Evolutionary conservation across 2,113 vertebrate species (phyloP).

Genomic region (Xiphorhynchus elegans): DNA sequence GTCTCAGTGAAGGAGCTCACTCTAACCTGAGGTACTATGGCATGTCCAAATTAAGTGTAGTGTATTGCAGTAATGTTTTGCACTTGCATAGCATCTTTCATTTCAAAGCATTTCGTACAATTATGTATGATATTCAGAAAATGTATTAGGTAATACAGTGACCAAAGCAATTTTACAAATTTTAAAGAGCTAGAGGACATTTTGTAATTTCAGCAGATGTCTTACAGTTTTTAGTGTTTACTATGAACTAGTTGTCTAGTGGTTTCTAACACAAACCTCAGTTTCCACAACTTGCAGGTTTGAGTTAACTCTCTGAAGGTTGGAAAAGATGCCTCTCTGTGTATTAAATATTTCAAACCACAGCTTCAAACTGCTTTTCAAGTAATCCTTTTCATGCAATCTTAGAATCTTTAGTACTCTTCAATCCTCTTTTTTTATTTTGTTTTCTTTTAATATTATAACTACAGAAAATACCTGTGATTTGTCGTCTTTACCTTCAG

Average conservation of each 20-base stretch:
- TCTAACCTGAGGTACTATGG: background rate
- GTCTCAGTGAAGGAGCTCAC: background rate
- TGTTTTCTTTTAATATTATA: background rate
- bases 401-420: background rate
- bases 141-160: background rate
- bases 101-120: background rate
- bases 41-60: conserved; percentile 4
- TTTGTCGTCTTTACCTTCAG: background rate
- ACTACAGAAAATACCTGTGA: background rate
- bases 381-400: background rate
- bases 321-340: background rate
- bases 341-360: background rate
- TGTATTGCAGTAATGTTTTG: background rate
- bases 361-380: background rate
- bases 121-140: background rate
- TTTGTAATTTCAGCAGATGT: background rate
- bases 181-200: background rate
- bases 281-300: background rate
- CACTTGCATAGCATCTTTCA: background rate
- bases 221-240: background rate
- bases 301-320: background rate
- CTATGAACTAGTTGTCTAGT: background rate
- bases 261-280: background rate
- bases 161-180: background rate
- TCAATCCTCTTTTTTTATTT: background rate